Base-by-base conservation (phyloP, 2,888 invertebrate species). In the Pterostichus niger region DNA sequence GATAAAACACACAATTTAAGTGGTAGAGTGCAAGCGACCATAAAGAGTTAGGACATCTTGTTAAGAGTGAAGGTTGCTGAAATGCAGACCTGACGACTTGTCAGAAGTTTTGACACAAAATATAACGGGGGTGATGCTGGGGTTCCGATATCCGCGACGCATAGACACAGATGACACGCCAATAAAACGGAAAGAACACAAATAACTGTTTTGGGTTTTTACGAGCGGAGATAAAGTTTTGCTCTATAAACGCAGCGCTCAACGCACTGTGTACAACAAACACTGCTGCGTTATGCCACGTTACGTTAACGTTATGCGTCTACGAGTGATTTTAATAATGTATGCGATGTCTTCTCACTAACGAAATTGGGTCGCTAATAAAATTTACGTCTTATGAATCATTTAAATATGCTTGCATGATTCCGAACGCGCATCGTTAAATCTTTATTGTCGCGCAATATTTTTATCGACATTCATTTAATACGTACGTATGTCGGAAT, bases 401-500 rank as follows among this genome's bases (percentile, higher is more conserved):
- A 75, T 75, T 75, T 75, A 75, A 75, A 75, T 75, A 75, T 52
- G 75, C 75, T 13, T 49, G 75, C 52, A 75, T 75, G 17, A 75
- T 33, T 61, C 31, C 61, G 13, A 61, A 61, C 31, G 33, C 31
- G 33, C 49, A 61, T n/a, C n/a, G 61, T 61, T 35, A 61, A 61
- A 61, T 11, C 61, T 61, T 61, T 61, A 61, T 61, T 61, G 61
- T 61, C 9, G 35, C 11, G 61, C 11, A 9, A 61, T 61, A 61
- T 61, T 61, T 56, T 61, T 61, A 61, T 61, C 31, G 31, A 10
- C 10, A 31, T 10, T 61, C 49, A 10, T 49, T 61, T 61, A 61
- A 61, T 61, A 61, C 61, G 61, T 31, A 61, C 35, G 56, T 61
- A 61, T 33, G 2, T 9, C n/a, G 61, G 61, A 33, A 61, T 61